These are phyloP conservation scores for Sterrhoptilus dennistouni DNA, from an alignment of 2,113 vertebrate species.

Conservation along the genomic window DNA sequence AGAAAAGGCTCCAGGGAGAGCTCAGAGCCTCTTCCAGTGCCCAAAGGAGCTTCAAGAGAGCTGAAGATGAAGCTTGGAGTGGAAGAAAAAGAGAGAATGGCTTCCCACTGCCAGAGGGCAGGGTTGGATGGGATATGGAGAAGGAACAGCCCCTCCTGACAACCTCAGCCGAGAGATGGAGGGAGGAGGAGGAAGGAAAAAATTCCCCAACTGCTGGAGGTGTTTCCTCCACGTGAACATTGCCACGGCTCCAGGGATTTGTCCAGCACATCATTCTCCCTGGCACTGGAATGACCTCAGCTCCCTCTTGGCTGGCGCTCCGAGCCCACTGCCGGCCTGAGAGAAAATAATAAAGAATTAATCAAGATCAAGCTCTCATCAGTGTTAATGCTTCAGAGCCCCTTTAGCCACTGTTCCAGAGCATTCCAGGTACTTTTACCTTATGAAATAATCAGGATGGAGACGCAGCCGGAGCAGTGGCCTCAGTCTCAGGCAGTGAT, in stretches of 20 bases:
- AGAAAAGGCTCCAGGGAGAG: fast-evolving
- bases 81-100: not conserved
- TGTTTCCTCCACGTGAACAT: not conserved
- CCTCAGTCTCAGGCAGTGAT: not conserved
- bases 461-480: not conserved
- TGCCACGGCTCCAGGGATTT: not conserved
- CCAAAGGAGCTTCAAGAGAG: not conserved
- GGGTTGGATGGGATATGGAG: not conserved
- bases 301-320: not conserved
- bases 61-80: not conserved
- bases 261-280: not conserved
- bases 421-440: not conserved
- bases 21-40: not conserved
- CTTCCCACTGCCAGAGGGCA: not conserved
- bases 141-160: not conserved
- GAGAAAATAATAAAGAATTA: slow-evolving; percentile 57
- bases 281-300: not conserved
- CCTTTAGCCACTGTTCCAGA: not conserved
- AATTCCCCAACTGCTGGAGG: not conserved
- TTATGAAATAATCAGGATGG: slow-evolving; percentile 50
- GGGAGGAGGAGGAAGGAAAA: not conserved
- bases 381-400: slow-evolving; percentile 51
- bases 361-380: slow-evolving; percentile 12
- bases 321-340: not conserved
- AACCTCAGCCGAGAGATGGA: not conserved